A percentile compares a stretch with the other conserved stretches of the same genome.
phyloP scores from a whole-genome alignment of 92 coral and sea anemone species.

The Phymanthus crucifer region DNA sequence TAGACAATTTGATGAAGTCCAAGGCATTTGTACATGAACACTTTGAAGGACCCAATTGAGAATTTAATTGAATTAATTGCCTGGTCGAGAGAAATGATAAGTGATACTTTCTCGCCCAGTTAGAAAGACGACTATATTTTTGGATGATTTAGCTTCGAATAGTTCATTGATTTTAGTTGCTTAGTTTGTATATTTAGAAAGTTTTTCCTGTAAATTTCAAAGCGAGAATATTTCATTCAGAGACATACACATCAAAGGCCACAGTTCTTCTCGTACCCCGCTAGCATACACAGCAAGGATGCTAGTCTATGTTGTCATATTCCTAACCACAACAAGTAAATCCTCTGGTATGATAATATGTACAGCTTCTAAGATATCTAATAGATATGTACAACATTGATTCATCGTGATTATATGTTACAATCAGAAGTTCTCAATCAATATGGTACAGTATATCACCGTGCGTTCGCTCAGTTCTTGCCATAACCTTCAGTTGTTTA shows the following conservation, averaged over 20 bases:
- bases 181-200: not conserved
- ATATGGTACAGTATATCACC: too few species aligned
- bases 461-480: too few species aligned
- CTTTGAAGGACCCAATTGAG: constrained; percentile 1
- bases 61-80: constrained; percentile 22
- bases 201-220: not conserved
- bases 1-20: not conserved
- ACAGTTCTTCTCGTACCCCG: constrained; percentile 15
- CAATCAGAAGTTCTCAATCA: not conserved
- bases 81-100: constrained; percentile 9
- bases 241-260: not conserved
- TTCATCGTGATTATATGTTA: not conserved
- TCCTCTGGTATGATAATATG: constrained; percentile 1
- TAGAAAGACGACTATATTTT: not conserved
- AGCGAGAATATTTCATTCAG: constrained; percentile 2
- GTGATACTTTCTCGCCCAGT: constrained; percentile 5
- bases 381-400: not conserved
- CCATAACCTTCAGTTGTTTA: not conserved
- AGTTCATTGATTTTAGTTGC: not conserved
- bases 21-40: not conserved
- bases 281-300: constrained; percentile 21
- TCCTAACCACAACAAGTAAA: constrained; percentile 13
- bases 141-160: constrained; percentile 5
- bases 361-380: not conserved
- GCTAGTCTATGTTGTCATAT: constrained; percentile 6